Conservation (phyloP, 2,888 invertebrate genomes). For the Melieria picta region DNA sequence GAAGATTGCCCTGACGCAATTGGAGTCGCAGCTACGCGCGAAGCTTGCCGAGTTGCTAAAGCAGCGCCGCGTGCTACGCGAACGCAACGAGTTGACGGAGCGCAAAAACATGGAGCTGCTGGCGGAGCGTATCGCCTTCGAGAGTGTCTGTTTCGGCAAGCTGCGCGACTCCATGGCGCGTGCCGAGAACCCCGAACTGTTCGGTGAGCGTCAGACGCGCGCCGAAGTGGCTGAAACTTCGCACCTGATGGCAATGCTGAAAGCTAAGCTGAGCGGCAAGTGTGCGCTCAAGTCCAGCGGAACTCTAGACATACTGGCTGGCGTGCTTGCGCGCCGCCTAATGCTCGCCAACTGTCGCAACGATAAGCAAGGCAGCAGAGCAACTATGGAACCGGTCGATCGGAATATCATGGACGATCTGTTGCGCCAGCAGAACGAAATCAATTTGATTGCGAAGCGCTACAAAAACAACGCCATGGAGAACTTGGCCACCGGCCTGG, state of each 20-base stretch:
- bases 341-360: conserved; percentile 63
- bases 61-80: conserved; percentile 73
- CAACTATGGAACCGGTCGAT: conserved; percentile 67
- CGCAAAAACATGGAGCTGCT: conserved; percentile 76
- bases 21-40: conserved; percentile 75
- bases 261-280: conserved; percentile 73
- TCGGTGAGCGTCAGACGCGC: conserved; percentile 72
- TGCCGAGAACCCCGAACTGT: conserved; percentile 70
- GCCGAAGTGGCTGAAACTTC: conserved; percentile 81
- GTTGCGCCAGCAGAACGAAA: conserved; percentile 71
- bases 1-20: conserved; percentile 71
- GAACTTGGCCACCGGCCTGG: conserved; percentile 76
- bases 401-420: conserved; percentile 64
- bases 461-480: conserved; percentile 77
- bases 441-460: conserved; percentile 71
- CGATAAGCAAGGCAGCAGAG: conserved; percentile 36
- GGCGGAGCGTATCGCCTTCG: conserved; percentile 84
- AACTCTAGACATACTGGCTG: conserved; percentile 77
- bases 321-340: conserved; percentile 79
- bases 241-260: conserved; percentile 78
- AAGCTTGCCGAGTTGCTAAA: conserved; percentile 77
- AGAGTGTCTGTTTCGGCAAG: conserved; percentile 77
- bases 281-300: conserved; percentile 65
- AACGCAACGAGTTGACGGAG: conserved; percentile 75
- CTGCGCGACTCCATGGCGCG: conserved; percentile 75